Evolutionary conservation across 2,113 vertebrate genomes (phyloP), one percentile per base, ranked within the genome.

Genomic region (Thymallus thymallus): DNA sequence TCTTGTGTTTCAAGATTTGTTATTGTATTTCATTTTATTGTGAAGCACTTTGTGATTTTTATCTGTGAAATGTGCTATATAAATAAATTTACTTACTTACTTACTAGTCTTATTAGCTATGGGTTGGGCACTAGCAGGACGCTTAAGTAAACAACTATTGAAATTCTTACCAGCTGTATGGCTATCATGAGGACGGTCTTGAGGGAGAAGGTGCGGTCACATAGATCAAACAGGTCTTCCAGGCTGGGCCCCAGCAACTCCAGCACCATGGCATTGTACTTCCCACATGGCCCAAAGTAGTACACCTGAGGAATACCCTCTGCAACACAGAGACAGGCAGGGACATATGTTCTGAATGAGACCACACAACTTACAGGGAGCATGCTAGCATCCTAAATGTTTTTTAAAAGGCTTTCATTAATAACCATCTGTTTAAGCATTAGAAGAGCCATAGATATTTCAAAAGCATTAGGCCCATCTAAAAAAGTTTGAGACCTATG

Each of bases 181-280:
- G 97, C 97, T 62, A 99, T 98, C 97, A 99, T 99, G 86, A 99
- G 95, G 92, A 98, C 97, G 0, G 97, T 98, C 90, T 99, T 99
- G 87, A 99, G 96, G 14, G 96, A 96, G 92, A 98, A 98, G 66
- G 96, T 97, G 78, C 97, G 95, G 87, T 98, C 96, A 0, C 97
- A 99, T 86, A 98, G 93, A 91, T 99, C 97, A 1, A 99, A 99
- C 77, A 99, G 94, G 88, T 99, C 97, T 91, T 99, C 97, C 86
- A 99, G 93, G 92, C 97, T 98, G 78, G 97, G 96, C 60, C 97
- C 96, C 0, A 99, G 94, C 84, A 98, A 93, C 91, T 99, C 97
- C 92, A 99, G 90, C 82, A 99, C 97, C 97, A 99, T 99, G 86
- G 97, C 97, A 0, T 99, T 99, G 91, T 98, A 99, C 89, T 99